Percentiles rank a stretch among this genome's conserved stretches.
Evolutionary conservation across 2,888 invertebrate species (phyloP).

Genomic region (Mellilla xanthometata): DNA sequence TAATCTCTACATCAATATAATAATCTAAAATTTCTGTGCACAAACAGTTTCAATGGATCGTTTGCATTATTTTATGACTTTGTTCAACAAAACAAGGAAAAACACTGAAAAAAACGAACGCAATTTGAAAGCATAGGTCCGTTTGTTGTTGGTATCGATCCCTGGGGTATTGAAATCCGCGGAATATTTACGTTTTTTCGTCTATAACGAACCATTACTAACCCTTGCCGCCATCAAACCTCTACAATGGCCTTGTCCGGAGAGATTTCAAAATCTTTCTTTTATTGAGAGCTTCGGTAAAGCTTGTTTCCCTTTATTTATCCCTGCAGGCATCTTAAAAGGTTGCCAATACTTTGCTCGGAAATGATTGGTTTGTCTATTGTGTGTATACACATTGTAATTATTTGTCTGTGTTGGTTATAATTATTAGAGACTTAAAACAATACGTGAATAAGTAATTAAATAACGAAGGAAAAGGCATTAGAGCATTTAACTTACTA

Average conservation of each 20-base stretch:
- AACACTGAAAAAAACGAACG: constrained; percentile 15
- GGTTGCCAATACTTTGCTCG: constrained; percentile 3
- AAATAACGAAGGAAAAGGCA: too few species aligned
- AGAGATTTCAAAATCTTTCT: constrained; percentile 32
- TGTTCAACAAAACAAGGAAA: not conserved
- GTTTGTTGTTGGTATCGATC: constrained; percentile 22
- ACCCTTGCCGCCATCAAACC: constrained; percentile 45
- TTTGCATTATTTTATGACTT: too few species aligned
- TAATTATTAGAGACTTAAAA: too few species aligned
- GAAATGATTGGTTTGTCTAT: constrained; percentile 6
- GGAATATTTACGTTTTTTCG: constrained; percentile 51
- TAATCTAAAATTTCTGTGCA: too few species aligned
- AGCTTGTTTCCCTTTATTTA: constrained; percentile 30
- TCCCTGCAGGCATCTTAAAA: constrained; percentile 26
- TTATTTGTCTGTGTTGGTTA: too few species aligned
- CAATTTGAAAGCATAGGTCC: constrained; percentile 18
- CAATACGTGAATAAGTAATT: too few species aligned
- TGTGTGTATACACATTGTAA: too few species aligned
- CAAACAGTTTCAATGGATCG: too few species aligned
- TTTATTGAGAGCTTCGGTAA: constrained; percentile 21
- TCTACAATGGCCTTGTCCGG: constrained; percentile 40
- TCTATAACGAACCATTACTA: constrained; percentile 51
- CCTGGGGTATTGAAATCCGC: constrained; percentile 40
- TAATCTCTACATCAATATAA: too few species aligned
- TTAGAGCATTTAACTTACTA: too few species aligned